These are phyloP conservation scores for Apostichopus leukothele DNA, from an alignment of 53 echinoderm and acorn worm species.

Conservation along the genomic window DNA sequence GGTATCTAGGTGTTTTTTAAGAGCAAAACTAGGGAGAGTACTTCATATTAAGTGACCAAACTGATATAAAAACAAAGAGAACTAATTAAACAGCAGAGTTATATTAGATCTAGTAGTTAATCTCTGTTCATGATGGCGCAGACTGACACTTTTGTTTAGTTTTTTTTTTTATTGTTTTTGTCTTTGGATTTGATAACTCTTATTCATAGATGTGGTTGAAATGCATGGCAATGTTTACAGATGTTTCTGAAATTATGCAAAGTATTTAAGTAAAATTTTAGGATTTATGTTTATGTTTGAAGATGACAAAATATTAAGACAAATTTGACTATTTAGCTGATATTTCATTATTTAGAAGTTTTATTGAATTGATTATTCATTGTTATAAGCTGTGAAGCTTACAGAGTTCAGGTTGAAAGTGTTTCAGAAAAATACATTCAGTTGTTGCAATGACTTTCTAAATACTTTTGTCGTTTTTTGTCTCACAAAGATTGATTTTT, in stretches of 20 bases:
- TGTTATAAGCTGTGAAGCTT: slow-evolving; percentile 23
- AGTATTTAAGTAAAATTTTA: background rate
- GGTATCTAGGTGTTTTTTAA: too few relatives aligned
- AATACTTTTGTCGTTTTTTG: background rate
- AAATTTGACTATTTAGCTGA: background rate
- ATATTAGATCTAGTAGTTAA: too few relatives aligned
- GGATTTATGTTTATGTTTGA: background rate
- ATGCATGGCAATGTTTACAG: slow-evolving; percentile 11
- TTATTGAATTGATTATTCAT: background rate
- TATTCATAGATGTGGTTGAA: background rate
- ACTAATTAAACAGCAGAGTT: too few relatives aligned
- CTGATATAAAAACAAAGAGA: too few relatives aligned
- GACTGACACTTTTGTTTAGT: too few relatives aligned
- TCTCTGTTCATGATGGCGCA: too few relatives aligned
- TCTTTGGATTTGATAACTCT: background rate
- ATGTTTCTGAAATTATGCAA: slow-evolving; percentile 6
- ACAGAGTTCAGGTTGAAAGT: slow-evolving; percentile 44
- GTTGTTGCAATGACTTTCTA: slow-evolving; percentile 33
- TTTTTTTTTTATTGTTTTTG: too few relatives aligned
- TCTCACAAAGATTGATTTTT: too few relatives aligned
- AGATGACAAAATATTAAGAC: background rate
- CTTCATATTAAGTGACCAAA: too few relatives aligned
- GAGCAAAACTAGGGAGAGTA: too few relatives aligned
- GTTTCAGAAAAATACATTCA: slow-evolving; percentile 33
- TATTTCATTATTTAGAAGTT: background rate